These are phyloP conservation scores for Odocoileus hemionus DNA, from an alignment of 2,113 vertebrate species.

Conservation along the genomic window DNA sequence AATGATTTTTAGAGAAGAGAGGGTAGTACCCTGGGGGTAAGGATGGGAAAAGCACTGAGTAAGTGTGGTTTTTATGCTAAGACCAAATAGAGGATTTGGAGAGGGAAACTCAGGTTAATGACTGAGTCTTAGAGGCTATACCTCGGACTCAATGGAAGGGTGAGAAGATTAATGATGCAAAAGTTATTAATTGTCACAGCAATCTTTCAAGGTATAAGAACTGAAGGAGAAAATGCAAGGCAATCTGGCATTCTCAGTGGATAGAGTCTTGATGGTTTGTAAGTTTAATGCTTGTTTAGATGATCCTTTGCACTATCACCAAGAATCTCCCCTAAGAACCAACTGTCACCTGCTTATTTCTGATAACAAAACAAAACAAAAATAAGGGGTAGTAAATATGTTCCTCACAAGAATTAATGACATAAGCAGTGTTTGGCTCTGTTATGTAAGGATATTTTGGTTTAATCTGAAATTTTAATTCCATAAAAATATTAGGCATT, in stretches of 20 bases:
- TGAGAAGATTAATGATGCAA: not conserved
- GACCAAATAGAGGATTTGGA: not conserved
- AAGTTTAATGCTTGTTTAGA: not conserved
- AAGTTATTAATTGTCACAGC: not conserved
- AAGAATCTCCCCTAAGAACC: not conserved
- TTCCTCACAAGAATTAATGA: not conserved
- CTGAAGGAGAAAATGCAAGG: not conserved
- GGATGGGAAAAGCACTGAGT: not conserved
- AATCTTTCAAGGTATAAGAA: not conserved
- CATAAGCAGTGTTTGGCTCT: not conserved
- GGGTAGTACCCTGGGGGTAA: not conserved
- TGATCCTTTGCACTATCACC: not conserved
- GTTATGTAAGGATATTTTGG: not conserved
- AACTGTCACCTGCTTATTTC: not conserved
- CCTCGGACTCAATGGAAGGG: not conserved
- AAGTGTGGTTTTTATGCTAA: not conserved
- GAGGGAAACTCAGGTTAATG: not conserved
- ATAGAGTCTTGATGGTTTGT: not conserved
- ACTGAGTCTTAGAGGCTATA: rapidly evolving
- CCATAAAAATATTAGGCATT: not conserved
- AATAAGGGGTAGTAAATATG: too few relatives aligned
- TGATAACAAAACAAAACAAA: not conserved
- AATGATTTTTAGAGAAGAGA: not conserved
- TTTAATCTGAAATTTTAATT: not conserved
- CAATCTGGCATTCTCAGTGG: not conserved